These are phyloP conservation scores for Pissodes strobi DNA, from an alignment of 1,140 invertebrate species.

Conservation along the genomic window DNA sequence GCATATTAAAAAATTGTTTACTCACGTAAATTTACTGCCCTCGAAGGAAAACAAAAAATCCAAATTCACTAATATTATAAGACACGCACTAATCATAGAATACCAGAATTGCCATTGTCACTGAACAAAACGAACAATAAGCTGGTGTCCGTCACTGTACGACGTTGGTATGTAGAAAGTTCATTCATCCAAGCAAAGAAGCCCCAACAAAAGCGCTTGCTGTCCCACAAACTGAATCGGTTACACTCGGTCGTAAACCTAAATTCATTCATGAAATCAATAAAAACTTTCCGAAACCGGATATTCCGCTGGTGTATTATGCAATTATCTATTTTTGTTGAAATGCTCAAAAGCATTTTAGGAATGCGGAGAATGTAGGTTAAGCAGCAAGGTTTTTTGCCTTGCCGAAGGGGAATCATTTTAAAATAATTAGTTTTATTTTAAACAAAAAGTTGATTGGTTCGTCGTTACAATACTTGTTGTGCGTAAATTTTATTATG, in stretches of 20 bases:
- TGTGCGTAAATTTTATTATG: too few species aligned
- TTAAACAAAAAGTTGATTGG: conserved; percentile 16
- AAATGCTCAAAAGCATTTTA: conserved; percentile 19
- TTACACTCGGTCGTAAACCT: conserved; percentile 35
- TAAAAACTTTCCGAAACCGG: conserved; percentile 37
- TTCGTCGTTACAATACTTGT: neutral
- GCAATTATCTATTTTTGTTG: conserved; percentile 33
- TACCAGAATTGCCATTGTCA: too few species aligned
- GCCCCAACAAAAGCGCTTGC: conserved; percentile 25
- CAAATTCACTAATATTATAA: too few species aligned
- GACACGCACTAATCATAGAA: too few species aligned
- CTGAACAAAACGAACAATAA: conserved; percentile 12
- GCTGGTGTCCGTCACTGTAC: conserved; percentile 25
- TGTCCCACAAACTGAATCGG: conserved; percentile 29
- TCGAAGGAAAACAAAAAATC: too few species aligned
- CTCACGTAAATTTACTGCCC: too few species aligned
- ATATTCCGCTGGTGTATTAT: conserved; percentile 24
- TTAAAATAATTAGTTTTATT: conserved; percentile 16
- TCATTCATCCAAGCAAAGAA: conserved; percentile 35
- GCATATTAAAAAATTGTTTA: too few species aligned
- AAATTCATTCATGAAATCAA: conserved; percentile 37
- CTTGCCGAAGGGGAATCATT: conserved; percentile 1
- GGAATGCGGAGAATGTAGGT: conserved; percentile 28
- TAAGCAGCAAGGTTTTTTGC: conserved; percentile 17
- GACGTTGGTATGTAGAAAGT: conserved; percentile 32